A percentile compares a stretch with the other conserved stretches of the same genome.
Evolutionary conservation across 2,888 invertebrate species (phyloP).

Genomic region (Acrocyrtus sp.): DNA sequence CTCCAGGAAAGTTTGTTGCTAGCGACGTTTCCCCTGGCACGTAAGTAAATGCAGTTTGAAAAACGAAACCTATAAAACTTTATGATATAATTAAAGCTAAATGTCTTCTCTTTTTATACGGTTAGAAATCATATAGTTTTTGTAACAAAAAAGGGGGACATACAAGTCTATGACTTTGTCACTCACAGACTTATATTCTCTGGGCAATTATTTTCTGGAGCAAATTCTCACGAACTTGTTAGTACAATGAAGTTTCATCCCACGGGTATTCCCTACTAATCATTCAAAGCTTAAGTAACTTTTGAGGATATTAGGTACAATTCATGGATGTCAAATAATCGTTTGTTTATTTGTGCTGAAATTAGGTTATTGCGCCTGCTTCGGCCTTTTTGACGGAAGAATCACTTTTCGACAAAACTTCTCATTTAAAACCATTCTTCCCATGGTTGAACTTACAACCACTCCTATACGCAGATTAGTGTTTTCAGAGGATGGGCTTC

Average conservation of each 20-base stretch:
- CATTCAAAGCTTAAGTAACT: neutral
- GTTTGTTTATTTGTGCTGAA: neutral
- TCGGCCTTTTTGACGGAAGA: slow-evolving; percentile 41
- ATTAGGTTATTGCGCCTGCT: slow-evolving; percentile 31
- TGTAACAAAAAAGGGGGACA: slow-evolving; percentile 50
- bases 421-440: slow-evolving; percentile 40
- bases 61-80: neutral
- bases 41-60: slow-evolving; percentile 49
- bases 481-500: slow-evolving; percentile 57
- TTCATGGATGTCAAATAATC: neutral
- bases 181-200: slow-evolving; percentile 45
- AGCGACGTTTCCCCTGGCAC: slow-evolving; percentile 57
- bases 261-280: slow-evolving; percentile 38
- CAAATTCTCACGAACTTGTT: no score
- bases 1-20: slow-evolving; percentile 55
- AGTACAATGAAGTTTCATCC: slow-evolving; percentile 60
- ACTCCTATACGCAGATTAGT: slow-evolving; percentile 44
- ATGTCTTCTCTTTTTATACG: neutral
- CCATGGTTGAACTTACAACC: slow-evolving; percentile 25
- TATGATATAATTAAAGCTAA: neutral
- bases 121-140: slow-evolving; percentile 56
- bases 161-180: slow-evolving; percentile 57
- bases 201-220: slow-evolving; percentile 53
- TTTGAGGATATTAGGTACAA: no score
- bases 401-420: slow-evolving; percentile 41